Evolutionary conservation across 2,797 vertebrate genomes (phyloP), one percentile per base, ranked within the genome.

Genomic region (Toxotes lorentzi): DNA sequence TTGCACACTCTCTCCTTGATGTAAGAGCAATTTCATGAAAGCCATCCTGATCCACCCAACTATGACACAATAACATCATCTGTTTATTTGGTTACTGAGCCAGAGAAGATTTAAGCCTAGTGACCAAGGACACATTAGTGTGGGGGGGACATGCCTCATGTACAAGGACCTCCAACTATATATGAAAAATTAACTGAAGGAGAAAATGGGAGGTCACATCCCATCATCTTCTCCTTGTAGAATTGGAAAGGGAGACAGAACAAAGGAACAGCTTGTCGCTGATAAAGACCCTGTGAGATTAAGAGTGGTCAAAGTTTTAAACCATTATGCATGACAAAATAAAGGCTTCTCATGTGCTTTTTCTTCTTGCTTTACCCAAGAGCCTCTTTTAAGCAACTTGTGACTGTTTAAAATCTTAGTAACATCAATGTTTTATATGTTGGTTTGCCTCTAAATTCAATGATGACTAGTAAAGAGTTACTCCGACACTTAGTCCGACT

Each of bases 371-470:
- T 65, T n/a, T 35, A 59, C 53, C 63, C 27, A 30, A 51, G 24
- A 47, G 50, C 11, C 63, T 61, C 45, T n/a, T 70, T 57, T 35
- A 13, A 54, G 43, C 76, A 73, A 64, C 57, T 70, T 67, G 48
- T 62, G 65, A 83, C n/a, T 32, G 62, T 70, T 64, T 64, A 23
- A 34, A 62, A 27, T 65, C 50, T 58, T 3, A 40, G 16, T 50
- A 65, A 64, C 45, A 65, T 69, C 6, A 45, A 56, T 48, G 61
- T 71, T 85, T 86, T 78, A 73, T 43, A 34, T 50, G 61, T 45
- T 77, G 69, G 56, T 77, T 82, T 66, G 35, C 57, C 63, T 65
- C n/a, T 58, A 68, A 82, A 74, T 72, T 69, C 59, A 81, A 59
- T 34, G 47, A 83, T 57, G 56, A 63, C 74, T 57, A 45, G 59